Evolutionary conservation across 1,140 invertebrate species (phyloP).

Genomic region (Oryzaephilus surinamensis): DNA sequence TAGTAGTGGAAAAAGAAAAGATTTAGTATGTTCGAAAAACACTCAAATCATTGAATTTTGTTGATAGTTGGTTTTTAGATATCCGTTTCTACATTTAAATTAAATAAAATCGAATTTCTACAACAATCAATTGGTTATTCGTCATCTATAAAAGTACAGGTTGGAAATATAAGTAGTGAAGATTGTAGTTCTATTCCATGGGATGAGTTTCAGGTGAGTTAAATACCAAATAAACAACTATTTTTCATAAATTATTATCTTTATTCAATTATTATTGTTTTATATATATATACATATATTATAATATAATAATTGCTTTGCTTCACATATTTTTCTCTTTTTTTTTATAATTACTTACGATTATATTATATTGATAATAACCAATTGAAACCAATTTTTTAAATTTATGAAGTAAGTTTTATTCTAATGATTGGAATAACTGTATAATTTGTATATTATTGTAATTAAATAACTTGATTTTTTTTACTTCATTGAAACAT

Average conservation of each 20-base stretch:
- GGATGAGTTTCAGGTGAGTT: conserved; percentile 93
- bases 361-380: too few relatives aligned
- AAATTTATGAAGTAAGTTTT: too few relatives aligned
- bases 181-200: conserved; percentile 81
- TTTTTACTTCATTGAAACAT: too few relatives aligned
- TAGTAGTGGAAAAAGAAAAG: conserved; percentile 65
- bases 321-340: too few relatives aligned
- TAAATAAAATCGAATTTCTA: conserved; percentile 72
- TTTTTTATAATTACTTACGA: too few relatives aligned
- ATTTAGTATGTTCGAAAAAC: conserved; percentile 47
- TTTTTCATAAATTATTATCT: conserved; percentile 8
- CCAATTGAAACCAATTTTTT: too few relatives aligned
- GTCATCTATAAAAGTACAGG: conserved; percentile 64
- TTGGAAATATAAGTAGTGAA: conserved; percentile 62
- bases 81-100: conserved; percentile 67
- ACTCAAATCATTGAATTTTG: background rate
- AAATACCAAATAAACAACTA: too few relatives aligned
- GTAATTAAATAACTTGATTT: too few relatives aligned
- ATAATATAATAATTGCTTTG: too few relatives aligned
- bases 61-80: conserved; percentile 39
- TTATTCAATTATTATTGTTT: conserved; percentile 7
- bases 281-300: conserved; percentile 11
- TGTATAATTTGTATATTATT: too few relatives aligned
- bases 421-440: too few relatives aligned
- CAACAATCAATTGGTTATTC: conserved; percentile 66